Evolutionary conservation across 2,888 invertebrate genomes (phyloP), one percentile per base, ranked within the genome.

Genomic region (Micoletzkya japonica): DNA sequence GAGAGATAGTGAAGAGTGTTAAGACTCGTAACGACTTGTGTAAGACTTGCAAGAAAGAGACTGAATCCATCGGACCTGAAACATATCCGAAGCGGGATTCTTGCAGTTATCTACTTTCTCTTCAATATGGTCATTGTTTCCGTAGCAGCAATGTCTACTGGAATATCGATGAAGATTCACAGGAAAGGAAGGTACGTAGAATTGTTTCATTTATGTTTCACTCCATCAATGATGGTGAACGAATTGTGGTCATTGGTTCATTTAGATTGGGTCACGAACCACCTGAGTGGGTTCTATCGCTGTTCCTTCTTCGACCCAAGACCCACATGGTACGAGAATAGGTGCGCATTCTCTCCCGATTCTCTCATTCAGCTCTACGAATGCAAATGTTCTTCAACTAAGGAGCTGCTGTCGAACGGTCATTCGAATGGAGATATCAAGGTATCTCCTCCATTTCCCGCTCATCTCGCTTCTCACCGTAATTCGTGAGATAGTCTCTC

Each of bases 71-170:
- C 39, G 39, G 17, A 39, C 17, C 17, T 39, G 17, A 7, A 39
- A 54, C 3, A 26, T 26, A 7, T 54, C 30, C 30, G 54, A 24
- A 57, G 34, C 30, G 57, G 34, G 59, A 36, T 37, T 10, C 56
- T 74, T 78, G 64, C 74, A 81, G 83, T 83, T 0, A 82, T 81
- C 57, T 83, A 83, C 58, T 83, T 83, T 70, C 77, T 83, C 26
- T 83, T 81, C 80, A 83, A 83, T 72, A 83, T 83, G 83, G 78
- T 83, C 34, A 75, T 78, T 10, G 79, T 83, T 2, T 79, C 79
- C 0, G 66, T 81, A 49, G 82, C 83, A 7, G 82, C 81, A 1
- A 80, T 83, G 76, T 79, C 77, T 4, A 83, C 83, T 3, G 80
- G 74, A 24, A 28, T 68, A 20, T 58, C 57, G 4, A 68, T 68